phyloP scores from a whole-genome alignment of 1,140 invertebrate genomes.

The Hypothenemus hampei region DNA sequence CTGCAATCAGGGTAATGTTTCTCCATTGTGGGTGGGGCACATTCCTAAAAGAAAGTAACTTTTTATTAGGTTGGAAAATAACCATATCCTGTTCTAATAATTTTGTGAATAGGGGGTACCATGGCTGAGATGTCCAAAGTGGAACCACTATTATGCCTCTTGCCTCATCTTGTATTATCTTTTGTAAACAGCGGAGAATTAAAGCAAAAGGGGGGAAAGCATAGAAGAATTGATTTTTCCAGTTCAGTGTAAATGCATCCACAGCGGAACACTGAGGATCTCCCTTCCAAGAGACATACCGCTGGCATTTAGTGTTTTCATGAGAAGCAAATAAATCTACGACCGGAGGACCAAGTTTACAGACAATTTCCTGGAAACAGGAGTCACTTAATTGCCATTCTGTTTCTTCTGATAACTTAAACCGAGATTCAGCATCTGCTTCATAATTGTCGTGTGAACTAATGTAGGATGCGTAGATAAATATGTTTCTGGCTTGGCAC shows the following conservation, averaged over 20 bases:
- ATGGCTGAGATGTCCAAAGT: constrained; percentile 39
- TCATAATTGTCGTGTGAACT: constrained; percentile 27
- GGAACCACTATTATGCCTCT: constrained; percentile 36
- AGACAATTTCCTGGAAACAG: constrained; percentile 22
- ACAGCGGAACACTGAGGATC: constrained; percentile 28
- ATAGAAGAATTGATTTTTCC: constrained; percentile 29
- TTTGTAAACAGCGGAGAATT: constrained; percentile 29
- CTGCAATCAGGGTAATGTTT: constrained; percentile 19
- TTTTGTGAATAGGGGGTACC: constrained; percentile 32
- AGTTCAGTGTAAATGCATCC: constrained; percentile 37
- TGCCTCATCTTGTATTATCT: constrained; percentile 32
- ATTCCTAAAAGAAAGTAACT: too few species aligned
- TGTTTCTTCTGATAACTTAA: neutral
- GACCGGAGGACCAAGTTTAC: constrained; percentile 23
- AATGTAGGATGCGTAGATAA: constrained; percentile 19
- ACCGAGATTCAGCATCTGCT: constrained; percentile 34
- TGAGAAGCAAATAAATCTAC: constrained; percentile 38
- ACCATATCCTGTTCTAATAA: constrained; percentile 6
- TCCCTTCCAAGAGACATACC: constrained; percentile 30
- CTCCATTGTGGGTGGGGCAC: constrained; percentile 13
- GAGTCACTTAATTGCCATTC: constrained; percentile 1
- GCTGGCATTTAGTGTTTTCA: constrained; percentile 33
- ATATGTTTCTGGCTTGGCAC: constrained; percentile 10
- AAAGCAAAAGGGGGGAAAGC: constrained; percentile 35
- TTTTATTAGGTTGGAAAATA: too few species aligned